Evolutionary conservation across 2,888 invertebrate species (phyloP).

Genomic region (Buathra laborator): DNA sequence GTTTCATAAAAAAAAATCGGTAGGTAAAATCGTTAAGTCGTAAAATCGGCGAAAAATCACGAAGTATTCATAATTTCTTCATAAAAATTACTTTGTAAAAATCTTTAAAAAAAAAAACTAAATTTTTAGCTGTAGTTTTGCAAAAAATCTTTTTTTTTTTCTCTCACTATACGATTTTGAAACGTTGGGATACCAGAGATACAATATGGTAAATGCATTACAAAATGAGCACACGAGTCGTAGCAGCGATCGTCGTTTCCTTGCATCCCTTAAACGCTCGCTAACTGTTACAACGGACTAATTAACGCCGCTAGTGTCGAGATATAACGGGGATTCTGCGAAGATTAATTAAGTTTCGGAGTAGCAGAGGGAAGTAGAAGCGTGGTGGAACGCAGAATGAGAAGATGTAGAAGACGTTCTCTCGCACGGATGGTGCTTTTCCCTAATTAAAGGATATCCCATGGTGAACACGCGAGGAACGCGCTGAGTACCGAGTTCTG

Average conservation of each 20-base stretch:
- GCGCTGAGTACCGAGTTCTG: slow-evolving; percentile 1
- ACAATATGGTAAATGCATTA: background rate
- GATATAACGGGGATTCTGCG: slow-evolving; percentile 53
- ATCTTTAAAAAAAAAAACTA: background rate
- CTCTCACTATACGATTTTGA: background rate
- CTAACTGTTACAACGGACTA: slow-evolving; percentile 52
- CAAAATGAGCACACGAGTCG: background rate
- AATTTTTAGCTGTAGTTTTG: background rate
- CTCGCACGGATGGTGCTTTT: slow-evolving; percentile 60
- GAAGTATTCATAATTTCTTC: background rate
- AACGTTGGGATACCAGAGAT: background rate
- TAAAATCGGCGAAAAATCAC: too few relatives aligned
- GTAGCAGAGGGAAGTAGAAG: slow-evolving; percentile 10
- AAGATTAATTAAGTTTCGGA: slow-evolving; percentile 60
- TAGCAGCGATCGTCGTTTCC: slow-evolving; percentile 24
- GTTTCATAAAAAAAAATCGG: background rate
- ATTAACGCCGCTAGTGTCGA: slow-evolving; percentile 53
- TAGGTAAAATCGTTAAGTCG: background rate
- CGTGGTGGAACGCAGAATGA: slow-evolving; percentile 26
- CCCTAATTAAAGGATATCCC: slow-evolving; percentile 61
- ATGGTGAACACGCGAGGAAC: slow-evolving; percentile 41
- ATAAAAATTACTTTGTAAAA: background rate
- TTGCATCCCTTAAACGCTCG: slow-evolving; percentile 35
- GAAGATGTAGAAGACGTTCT: slow-evolving; percentile 34
- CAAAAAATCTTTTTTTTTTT: background rate